phyloP scores from a whole-genome alignment of 2,888 invertebrate genomes.

The Drosophila subsilvestris region DNA sequence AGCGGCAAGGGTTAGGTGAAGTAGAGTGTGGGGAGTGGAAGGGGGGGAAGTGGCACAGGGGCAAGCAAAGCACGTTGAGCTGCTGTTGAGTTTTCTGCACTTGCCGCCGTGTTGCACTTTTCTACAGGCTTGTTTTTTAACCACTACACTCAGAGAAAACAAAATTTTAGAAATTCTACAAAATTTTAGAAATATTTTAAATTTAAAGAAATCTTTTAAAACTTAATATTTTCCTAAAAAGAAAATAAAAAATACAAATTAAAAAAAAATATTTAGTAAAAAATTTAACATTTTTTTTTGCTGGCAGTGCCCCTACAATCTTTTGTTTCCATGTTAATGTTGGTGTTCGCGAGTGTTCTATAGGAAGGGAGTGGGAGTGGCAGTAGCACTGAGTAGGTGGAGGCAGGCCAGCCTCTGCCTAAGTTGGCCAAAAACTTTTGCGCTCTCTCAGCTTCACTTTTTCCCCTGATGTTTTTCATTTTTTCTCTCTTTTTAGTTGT shows the following conservation, averaged over 20 bases:
- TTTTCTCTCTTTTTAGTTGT: slow-evolving; percentile 3
- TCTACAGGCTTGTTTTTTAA: not conserved
- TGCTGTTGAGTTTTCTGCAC: slow-evolving; percentile 29
- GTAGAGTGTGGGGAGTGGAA: too few species aligned
- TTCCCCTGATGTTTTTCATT: not conserved
- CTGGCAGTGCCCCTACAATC: not conserved
- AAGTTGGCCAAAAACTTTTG: slow-evolving; percentile 16
- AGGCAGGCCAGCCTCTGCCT: not conserved
- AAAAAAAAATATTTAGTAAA: too few species aligned
- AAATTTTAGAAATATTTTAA: too few species aligned
- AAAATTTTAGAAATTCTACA: too few species aligned
- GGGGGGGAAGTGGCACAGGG: not conserved
- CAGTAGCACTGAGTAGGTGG: not conserved
- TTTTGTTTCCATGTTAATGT: slow-evolving; percentile 8
- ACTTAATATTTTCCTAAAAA: too few species aligned
- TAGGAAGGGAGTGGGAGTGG: not conserved
- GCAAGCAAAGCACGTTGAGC: not conserved
- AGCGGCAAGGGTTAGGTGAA: slow-evolving; percentile 7
- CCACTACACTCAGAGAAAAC: not conserved
- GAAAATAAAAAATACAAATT: too few species aligned
- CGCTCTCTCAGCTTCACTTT: slow-evolving; percentile 25
- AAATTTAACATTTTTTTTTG: too few species aligned
- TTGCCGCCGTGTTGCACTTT: slow-evolving; percentile 43
- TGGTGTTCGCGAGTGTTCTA: not conserved
- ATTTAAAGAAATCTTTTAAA: too few species aligned